Base-by-base conservation (phyloP, 2,113 vertebrate genomes). In the Clarias macrocephalus region DNA sequence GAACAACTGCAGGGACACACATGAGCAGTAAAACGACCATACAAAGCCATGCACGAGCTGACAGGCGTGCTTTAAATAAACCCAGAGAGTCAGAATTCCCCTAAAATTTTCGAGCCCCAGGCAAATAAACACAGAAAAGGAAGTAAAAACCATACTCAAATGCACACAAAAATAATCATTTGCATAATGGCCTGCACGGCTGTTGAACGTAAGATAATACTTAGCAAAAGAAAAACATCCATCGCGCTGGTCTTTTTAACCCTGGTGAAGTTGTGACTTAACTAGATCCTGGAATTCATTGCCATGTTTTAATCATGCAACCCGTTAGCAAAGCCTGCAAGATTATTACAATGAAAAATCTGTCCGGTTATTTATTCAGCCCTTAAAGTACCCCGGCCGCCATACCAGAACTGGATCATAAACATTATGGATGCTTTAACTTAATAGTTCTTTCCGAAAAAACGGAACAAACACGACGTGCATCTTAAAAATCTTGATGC, bases 11-110 rank as follows among this genome's bases (percentile, higher is more conserved):
- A 93, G 88, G 86, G 86, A 91, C 84, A 90, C 91, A 92, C 89
- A 93, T 85, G 92, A 89, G 84, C 87, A 85, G 90, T 85, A 90
- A 89, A 87, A 92, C 91, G 90, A 87, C 91, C 84, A 60, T 42
- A 86, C 81, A 76, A 70, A 85, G 72, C 81, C 89, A 91, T 87
- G 88, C 84, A 91, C 86, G 92, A 91, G 88, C 87, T 79, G 81
- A 37, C 21, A 79, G 66, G 15, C 72, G 37, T 28, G 86, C 91
- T 94, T 92, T 92, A 94, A 94, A 94, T 93, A 93, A 89, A 88
- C 63, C 77, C 54, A 87, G 85, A 48, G 85, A 88, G 83, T 81
- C 59, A 92, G 92, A 94, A 94, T 91, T 93, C 94, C 94, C 93
- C 93, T 93, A 92, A 90, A 90, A 89, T 88, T 91, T 48, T 79